Evolutionary conservation across 2,888 invertebrate genomes (phyloP).

Genomic region (Helicoverpa assulta): DNA sequence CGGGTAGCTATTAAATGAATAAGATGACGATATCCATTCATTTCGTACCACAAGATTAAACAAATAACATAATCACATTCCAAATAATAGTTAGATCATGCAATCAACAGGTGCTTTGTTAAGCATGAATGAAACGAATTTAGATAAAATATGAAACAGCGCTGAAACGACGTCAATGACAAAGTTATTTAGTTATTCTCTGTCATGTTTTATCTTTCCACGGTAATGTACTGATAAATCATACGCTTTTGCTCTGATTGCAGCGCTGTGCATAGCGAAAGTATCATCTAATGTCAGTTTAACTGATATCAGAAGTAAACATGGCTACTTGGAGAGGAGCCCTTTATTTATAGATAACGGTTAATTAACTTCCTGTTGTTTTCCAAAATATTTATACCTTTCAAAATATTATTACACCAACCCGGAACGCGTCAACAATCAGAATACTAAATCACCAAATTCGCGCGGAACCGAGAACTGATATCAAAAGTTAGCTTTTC

Average conservation of each 20-base stretch:
- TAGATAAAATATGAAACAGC: constrained; percentile 48
- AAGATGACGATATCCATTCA: constrained; percentile 37
- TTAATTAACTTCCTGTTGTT: constrained; percentile 18
- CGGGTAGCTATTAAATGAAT: constrained; percentile 14
- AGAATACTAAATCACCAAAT: constrained; percentile 19
- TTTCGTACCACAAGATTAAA: constrained; percentile 25
- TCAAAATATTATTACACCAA: constrained; percentile 11
- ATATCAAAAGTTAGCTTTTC: constrained; percentile 49
- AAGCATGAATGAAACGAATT: constrained; percentile 58
- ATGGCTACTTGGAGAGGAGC: constrained; percentile 31
- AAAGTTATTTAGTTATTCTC: constrained; percentile 49
- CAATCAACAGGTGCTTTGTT: constrained; percentile 64
- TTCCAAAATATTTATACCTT: constrained; percentile 11
- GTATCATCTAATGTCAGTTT: constrained; percentile 53
- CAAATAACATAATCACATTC: constrained; percentile 41
- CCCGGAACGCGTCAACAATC: constrained; percentile 8
- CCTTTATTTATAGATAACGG: constrained; percentile 28
- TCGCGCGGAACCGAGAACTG: constrained; percentile 6
- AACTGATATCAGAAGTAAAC: constrained; percentile 56
- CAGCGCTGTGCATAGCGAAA: constrained; percentile 53
- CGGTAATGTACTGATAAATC: constrained; percentile 49
- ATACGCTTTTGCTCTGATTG: constrained; percentile 50
- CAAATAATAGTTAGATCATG: constrained; percentile 40
- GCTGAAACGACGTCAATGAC: constrained; percentile 39
- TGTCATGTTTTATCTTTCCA: constrained; percentile 50